Evolutionary conservation across 2,797 vertebrate genomes (phyloP), one percentile per base, ranked within the genome.

Genomic region (Typhlichthys eigenmanni): DNA sequence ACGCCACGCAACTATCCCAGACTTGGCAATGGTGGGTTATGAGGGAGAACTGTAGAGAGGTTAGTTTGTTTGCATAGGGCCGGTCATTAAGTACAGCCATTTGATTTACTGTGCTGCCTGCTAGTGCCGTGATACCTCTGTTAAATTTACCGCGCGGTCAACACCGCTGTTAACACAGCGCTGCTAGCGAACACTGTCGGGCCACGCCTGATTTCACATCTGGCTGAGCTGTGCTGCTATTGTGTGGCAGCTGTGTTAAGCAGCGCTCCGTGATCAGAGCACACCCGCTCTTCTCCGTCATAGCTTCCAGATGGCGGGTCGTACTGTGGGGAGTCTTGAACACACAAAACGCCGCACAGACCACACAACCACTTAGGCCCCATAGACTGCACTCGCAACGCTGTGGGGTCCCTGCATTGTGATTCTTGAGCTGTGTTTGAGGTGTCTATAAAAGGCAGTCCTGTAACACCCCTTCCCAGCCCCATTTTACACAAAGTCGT

Each of bases 291-390:
- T 0, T 69, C 63, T 71, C 76, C 71, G 80, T 85, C 85, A 85
- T 84, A 69, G 86, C 78, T 79, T 85, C 79, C 88, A 89, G 86
- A 85, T 84, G 86, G 79, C 1, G 74, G 45, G 63, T 53, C 79
- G 17, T 43, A 71, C 75, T 84, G 80, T 73, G 78, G 75, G 76
- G 76, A 80, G 80, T 74, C 52, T 57, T 55, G 71, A 68, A 68
- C 68, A 45, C 66, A 71, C 62, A 72, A 78, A 82, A 85, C 81
- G 65, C 83, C 68, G 38, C 66, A 71, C 62, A 72, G 79, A 82
- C 86, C 81, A 66, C 83, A 85, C 80, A 69, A 13, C 74, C 82
- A 66, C 67, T 87, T 68, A 71, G 60, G 68, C 55, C 45, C 68
- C 60, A 80, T 62, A 72, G 74, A 66, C 45, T 61, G 61, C 72